Conservation (phyloP, 1,140 invertebrate species). For the Leptoteleia sp. region DNA sequence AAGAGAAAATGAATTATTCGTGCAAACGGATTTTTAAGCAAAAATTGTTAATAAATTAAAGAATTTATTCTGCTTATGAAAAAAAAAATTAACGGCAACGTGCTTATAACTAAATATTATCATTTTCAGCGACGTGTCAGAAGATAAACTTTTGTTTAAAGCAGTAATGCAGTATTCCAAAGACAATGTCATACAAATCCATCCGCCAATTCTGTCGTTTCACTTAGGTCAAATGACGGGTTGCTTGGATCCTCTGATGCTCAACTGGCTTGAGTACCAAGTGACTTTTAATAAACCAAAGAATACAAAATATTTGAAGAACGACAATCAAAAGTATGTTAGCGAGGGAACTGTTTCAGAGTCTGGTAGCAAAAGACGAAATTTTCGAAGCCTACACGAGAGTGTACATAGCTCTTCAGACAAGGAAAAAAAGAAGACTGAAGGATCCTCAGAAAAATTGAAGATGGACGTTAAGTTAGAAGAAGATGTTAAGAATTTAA, state of each 20-base stretch:
- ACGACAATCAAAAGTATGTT: slow-evolving; percentile 66
- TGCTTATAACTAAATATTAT: too few species aligned
- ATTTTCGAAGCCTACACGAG: slow-evolving; percentile 77
- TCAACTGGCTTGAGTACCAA: slow-evolving; percentile 84
- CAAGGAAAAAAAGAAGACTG: slow-evolving; percentile 74
- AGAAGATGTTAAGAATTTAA: slow-evolving; percentile 72
- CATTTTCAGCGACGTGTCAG: slow-evolving; percentile 69
- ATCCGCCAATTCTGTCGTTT: slow-evolving; percentile 83
- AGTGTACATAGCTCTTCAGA: slow-evolving; percentile 79
- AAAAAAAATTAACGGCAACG: too few species aligned
- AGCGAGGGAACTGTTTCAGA: slow-evolving; percentile 75
- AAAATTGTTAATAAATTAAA: too few species aligned
- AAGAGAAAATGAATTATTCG: too few species aligned
- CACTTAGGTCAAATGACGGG: slow-evolving; percentile 83
- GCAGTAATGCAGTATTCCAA: slow-evolving; percentile 82
- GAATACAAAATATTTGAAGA: slow-evolving; percentile 46
- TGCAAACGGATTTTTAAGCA: too few species aligned
- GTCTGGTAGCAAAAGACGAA: slow-evolving; percentile 74
- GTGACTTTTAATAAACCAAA: slow-evolving; percentile 75
- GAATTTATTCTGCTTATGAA: too few species aligned
- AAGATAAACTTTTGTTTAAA: slow-evolving; percentile 75
- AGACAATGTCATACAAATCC: slow-evolving; percentile 76
- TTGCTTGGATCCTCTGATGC: slow-evolving; percentile 84
- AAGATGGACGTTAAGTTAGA: slow-evolving; percentile 71
- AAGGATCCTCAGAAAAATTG: slow-evolving; percentile 71